Conservation (phyloP, 2,888 invertebrate genomes). For the Andrena trimmerana region DNA sequence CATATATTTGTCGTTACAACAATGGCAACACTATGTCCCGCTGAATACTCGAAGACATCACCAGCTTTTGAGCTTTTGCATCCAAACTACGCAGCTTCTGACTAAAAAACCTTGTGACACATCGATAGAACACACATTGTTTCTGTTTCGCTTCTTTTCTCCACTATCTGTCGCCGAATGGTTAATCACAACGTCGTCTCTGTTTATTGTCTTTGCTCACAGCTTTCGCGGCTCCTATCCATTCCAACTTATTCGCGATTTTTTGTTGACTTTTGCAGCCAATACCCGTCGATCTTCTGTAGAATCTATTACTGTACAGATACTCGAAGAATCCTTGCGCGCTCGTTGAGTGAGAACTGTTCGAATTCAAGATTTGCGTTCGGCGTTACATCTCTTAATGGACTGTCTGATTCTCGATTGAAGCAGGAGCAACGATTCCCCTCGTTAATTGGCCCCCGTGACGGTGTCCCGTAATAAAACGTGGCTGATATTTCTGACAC, state of each 20-base stretch:
- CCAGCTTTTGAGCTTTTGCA: slow-evolving; percentile 84
- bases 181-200: slow-evolving; percentile 42
- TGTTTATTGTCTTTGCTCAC: slow-evolving; percentile 49
- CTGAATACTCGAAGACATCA: slow-evolving; percentile 40
- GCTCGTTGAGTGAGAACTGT: neutral
- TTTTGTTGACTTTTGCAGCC: slow-evolving; percentile 31
- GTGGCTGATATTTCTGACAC: slow-evolving; percentile 78
- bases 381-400: slow-evolving; percentile 34
- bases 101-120: slow-evolving; percentile 32
- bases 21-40: slow-evolving; percentile 24
- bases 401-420: slow-evolving; percentile 43
- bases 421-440: slow-evolving; percentile 57
- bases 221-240: slow-evolving; percentile 56
- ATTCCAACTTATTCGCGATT: slow-evolving; percentile 38
- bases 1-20: slow-evolving; percentile 39
- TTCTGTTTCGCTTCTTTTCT: slow-evolving; percentile 76
- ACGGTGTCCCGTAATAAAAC: slow-evolving; percentile 56
- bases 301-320: neutral
- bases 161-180: slow-evolving; percentile 52
- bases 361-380: slow-evolving; percentile 32
- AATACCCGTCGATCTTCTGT: slow-evolving; percentile 5
- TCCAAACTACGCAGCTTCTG: slow-evolving; percentile 81
- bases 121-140: slow-evolving; percentile 63
- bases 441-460: slow-evolving; percentile 60
- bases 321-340: neutral